phyloP scores from a whole-genome alignment of 2,797 vertebrate genomes.

The Tinamus major region DNA sequence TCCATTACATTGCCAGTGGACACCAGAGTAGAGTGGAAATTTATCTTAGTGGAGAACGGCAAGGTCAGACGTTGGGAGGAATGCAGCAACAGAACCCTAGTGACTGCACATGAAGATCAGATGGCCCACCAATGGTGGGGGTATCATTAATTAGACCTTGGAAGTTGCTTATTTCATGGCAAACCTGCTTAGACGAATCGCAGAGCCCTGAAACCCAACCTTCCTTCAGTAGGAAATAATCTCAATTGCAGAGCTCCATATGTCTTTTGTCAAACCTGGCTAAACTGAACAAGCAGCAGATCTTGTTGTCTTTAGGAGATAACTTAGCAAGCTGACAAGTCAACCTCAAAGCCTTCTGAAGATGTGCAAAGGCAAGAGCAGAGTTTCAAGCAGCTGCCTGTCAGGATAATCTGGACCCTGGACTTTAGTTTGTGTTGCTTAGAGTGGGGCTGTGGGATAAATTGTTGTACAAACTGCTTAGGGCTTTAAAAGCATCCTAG shows the following conservation, averaged over 20 bases:
- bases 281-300: neutral
- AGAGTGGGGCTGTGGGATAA: neutral
- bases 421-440: neutral
- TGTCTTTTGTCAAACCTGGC: neutral
- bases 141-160: conserved; percentile 72
- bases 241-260: neutral
- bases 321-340: neutral
- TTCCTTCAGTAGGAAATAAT: neutral
- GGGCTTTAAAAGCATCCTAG: neutral
- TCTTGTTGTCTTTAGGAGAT: neutral
- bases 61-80: conserved; percentile 93
- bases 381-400: neutral
- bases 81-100: conserved; percentile 86
- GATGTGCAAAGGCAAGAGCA: neutral
- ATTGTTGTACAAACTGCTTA: neutral
- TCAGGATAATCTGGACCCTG: neutral
- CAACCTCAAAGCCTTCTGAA: neutral
- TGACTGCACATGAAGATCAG: conserved; percentile 85
- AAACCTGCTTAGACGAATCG: neutral
- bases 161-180: neutral
- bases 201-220: neutral
- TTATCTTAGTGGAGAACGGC: conserved; percentile 90
- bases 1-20: conserved; percentile 84
- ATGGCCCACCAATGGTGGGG: conserved; percentile 89
- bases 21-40: conserved; percentile 91